These are phyloP conservation scores for Xyrauchen texanus DNA, from an alignment of 2,113 vertebrate genomes.

Conservation along the genomic window DNA sequence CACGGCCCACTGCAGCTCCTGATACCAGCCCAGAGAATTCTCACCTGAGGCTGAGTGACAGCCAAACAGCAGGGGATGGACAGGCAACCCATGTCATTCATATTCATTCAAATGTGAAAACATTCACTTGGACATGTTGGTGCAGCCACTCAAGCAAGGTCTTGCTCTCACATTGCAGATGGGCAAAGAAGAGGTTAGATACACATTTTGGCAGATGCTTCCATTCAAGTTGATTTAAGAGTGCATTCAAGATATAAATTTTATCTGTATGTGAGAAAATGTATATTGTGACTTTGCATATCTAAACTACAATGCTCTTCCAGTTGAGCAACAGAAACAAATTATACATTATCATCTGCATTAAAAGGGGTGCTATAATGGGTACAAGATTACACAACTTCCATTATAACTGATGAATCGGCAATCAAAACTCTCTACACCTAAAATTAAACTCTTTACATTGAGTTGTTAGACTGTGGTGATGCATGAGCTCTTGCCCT, in stretches of 20 bases:
- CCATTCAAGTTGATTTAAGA: too few species aligned
- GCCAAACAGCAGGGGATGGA: conserved; percentile 60
- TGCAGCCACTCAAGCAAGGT: conserved; percentile 50
- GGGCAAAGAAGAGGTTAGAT: neutral
- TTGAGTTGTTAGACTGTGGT: neutral
- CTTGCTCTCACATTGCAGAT: conserved; percentile 22
- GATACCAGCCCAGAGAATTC: conserved; percentile 41
- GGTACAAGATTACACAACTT: neutral
- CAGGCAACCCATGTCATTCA: conserved; percentile 51
- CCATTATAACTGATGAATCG: conserved; percentile 19
- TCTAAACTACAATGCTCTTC: too few species aligned
- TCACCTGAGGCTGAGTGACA: conserved; percentile 68
- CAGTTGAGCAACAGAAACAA: neutral
- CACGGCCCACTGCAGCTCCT: conserved; percentile 24
- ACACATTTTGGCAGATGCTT: too few species aligned
- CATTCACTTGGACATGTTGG: conserved; percentile 43
- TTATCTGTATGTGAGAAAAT: too few species aligned
- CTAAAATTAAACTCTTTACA: conserved; percentile 31
- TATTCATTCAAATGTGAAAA: conserved; percentile 49
- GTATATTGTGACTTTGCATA: too few species aligned
- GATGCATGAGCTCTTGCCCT: conserved; percentile 2
- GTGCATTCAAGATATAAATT: too few species aligned
- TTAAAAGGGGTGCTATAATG: neutral
- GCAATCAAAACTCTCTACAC: neutral
- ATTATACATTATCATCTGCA: neutral